Conservation (phyloP, 2,888 invertebrate species). For the Erynnis tages region DNA sequence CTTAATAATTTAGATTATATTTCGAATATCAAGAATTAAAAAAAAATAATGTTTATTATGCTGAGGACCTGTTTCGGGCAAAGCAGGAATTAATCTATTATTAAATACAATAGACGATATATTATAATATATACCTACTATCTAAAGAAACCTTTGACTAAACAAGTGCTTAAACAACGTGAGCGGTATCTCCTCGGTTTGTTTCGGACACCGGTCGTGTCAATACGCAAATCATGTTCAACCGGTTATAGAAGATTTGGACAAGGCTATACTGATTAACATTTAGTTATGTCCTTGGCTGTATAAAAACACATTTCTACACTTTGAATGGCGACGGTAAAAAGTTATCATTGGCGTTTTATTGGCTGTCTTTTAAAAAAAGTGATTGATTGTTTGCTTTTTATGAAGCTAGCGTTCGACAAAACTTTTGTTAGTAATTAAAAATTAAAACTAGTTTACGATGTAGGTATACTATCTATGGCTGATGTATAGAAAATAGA, state of each 20-base stretch:
- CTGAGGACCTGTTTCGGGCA: too few species aligned
- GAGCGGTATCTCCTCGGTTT: conserved; percentile 3
- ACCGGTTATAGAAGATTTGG: conserved; percentile 24
- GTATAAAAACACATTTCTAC: background rate
- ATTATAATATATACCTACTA: background rate
- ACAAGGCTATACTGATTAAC: conserved; percentile 19
- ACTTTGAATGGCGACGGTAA: background rate
- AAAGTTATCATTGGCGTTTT: conserved; percentile 2
- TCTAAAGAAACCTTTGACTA: background rate
- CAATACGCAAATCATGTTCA: conserved; percentile 19
- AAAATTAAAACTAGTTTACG: too few species aligned
- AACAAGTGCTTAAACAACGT: background rate
- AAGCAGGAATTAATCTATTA: too few species aligned
- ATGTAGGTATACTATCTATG: too few species aligned
- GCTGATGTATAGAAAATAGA: too few species aligned
- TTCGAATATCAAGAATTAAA: too few species aligned
- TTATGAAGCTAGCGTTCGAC: too few species aligned
- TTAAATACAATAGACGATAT: too few species aligned
- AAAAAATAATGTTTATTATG: too few species aligned
- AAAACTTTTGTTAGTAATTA: too few species aligned
- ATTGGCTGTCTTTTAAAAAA: background rate
- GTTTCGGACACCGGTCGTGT: background rate
- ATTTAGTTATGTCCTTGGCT: conserved; percentile 15
- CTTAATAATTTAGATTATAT: too few species aligned
- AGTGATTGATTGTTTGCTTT: too few species aligned